Conservation (phyloP, 2,113 vertebrate species). For the Nettapus auritus region DNA sequence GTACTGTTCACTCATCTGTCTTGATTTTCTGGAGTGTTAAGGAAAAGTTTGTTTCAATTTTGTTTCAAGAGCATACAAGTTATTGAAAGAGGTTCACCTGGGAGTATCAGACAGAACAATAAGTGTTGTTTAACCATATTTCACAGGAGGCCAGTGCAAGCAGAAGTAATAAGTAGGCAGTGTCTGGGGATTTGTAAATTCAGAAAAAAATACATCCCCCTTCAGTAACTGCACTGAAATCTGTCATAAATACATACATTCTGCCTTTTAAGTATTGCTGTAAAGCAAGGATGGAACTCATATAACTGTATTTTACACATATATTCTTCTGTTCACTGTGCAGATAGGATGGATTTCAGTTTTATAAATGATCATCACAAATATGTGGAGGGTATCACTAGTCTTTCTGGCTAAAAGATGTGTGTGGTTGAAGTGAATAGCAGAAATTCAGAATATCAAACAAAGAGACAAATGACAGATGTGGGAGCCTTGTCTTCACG, state of each 20-base stretch:
- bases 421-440: background rate
- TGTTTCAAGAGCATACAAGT: background rate
- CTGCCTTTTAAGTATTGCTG: background rate
- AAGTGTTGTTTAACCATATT: constrained; percentile 44
- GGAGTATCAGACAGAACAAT: constrained; percentile 11
- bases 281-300: background rate
- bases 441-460: background rate
- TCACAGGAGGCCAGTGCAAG: constrained; percentile 48
- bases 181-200: constrained; percentile 9
- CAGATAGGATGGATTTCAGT: background rate
- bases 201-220: constrained; percentile 13
- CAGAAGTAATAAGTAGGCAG: constrained; percentile 23
- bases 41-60: constrained; percentile 5
- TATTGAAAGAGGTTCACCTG: constrained; percentile 18
- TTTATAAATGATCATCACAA: background rate
- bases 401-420: background rate
- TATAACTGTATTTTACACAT: background rate
- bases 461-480: background rate
- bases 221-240: background rate
- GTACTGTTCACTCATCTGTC: background rate
- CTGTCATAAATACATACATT: background rate
- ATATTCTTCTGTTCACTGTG: background rate
- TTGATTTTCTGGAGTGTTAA: background rate
- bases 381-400: background rate
- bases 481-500: background rate